Base-by-base conservation (phyloP, 2,797 vertebrate genomes). In the Sciaenops ocellatus region DNA sequence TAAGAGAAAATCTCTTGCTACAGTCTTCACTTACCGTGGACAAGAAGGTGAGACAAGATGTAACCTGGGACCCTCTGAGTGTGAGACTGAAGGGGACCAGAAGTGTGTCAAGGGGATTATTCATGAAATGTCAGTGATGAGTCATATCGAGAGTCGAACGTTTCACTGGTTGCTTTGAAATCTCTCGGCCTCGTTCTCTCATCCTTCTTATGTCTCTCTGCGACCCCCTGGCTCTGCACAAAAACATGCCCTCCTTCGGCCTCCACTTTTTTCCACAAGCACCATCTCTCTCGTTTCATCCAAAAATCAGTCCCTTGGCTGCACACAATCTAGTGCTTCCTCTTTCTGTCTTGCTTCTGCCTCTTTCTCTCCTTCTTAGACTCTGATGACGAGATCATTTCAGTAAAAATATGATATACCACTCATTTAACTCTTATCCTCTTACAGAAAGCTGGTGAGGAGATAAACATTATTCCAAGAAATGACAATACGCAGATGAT, bases 71-170 rank as follows among this genome's bases (percentile, higher is more conserved):
- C 95, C 92, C 92, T 93, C 82, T 83, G 70, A 89, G 61, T 76
- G 12, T 79, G 50, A 88, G 88, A 94, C 84, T 93, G 89, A 93
- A 18, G 73, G 70, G 79, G 72, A 86, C 65, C 17, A 64, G 82
- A 88, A 81, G 67, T 79, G 68, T 71, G 63, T 86, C 69, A 87
- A 87, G 78, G 77, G 67, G 69, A 83, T 69, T 89, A 85, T 86
- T 92, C 88, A 87, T 61, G 79, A 93, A 92, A 87, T 87, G 84
- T 84, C 87, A 86, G 5, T 0, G 50, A 82, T 95, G 94, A 95
- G 62, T 95, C 94, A 95, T 78, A 72, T 1, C 47, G 82, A 85
- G 72, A 90, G 70, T 6, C 11, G 15, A n/a, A 66, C 57, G 63
- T 56, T 41, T 42, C 0, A 17, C 17, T 17, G 0, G 1, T 42